Conservation (phyloP, 2,888 invertebrate genomes). For the Apamea sordens region DNA sequence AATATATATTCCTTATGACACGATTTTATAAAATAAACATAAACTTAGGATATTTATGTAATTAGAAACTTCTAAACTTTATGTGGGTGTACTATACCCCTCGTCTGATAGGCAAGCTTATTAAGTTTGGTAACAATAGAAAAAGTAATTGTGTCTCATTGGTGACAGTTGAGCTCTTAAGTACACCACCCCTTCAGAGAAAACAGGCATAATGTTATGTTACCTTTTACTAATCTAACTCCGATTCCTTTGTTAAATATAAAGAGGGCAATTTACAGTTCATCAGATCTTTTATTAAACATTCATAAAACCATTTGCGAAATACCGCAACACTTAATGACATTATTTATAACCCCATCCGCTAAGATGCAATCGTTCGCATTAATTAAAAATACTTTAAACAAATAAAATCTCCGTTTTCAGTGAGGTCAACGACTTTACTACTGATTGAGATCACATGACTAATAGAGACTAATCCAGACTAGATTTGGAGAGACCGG, state of each 20-base stretch:
- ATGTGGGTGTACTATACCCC: not conserved
- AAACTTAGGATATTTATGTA: not conserved
- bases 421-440: constrained; percentile 31
- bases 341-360: constrained; percentile 52
- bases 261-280: not conserved
- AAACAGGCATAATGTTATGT: too few relatives aligned
- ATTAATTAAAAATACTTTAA: constrained; percentile 57
- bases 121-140: too few relatives aligned
- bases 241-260: not conserved
- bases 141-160: too few relatives aligned
- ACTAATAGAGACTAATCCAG: constrained; percentile 1
- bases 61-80: not conserved
- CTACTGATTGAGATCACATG: constrained; percentile 39
- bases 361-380: constrained; percentile 52
- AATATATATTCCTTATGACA: not conserved
- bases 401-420: constrained; percentile 48
- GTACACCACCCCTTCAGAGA: too few relatives aligned
- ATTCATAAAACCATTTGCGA: constrained; percentile 27
- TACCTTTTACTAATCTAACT: not conserved
- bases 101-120: too few relatives aligned
- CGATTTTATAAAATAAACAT: not conserved
- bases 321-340: constrained; percentile 35
- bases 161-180: too few relatives aligned
- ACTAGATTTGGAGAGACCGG: constrained; percentile 22
- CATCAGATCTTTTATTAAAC: constrained; percentile 3